Evolutionary conservation across 1,140 invertebrate species (phyloP).

Genomic region (Alviniconcha marisindica): DNA sequence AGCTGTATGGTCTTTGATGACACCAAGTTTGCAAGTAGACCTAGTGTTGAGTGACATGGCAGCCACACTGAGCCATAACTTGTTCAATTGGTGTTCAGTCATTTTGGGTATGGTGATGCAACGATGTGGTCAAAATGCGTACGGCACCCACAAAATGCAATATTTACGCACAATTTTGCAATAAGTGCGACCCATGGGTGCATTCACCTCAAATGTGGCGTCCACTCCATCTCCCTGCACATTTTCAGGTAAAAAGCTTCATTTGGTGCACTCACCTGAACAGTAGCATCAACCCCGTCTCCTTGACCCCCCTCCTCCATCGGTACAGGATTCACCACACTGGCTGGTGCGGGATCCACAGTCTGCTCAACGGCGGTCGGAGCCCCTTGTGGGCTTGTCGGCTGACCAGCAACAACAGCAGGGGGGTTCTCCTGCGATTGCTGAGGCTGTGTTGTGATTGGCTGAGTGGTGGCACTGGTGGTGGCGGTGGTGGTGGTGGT

Average conservation of each 20-base stretch:
- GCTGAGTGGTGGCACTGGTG: slow-evolving; percentile 41
- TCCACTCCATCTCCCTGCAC: too few species aligned
- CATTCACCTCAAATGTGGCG: too few species aligned
- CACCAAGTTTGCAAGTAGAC: too few species aligned
- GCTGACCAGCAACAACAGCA: slow-evolving; percentile 25
- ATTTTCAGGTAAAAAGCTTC: background rate
- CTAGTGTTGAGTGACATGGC: too few species aligned
- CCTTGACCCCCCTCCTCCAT: slow-evolving; percentile 58
- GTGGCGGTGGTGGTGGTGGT: slow-evolving; percentile 8
- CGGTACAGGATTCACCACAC: background rate
- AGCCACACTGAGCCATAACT: too few species aligned
- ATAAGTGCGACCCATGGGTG: too few species aligned
- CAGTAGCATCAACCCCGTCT: slow-evolving; percentile 53
- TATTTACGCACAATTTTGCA: too few species aligned
- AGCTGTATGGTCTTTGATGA: too few species aligned
- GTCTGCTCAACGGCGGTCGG: slow-evolving; percentile 26
- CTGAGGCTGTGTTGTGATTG: slow-evolving; percentile 29
- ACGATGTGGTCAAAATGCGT: too few species aligned
- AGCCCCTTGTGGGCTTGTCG: slow-evolving; percentile 7
- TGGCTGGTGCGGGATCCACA: slow-evolving; percentile 23
- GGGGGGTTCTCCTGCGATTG: slow-evolving; percentile 25
- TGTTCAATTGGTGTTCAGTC: too few species aligned
- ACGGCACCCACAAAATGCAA: too few species aligned
- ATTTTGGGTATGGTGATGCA: too few species aligned
- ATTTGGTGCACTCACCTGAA: background rate